Evolutionary conservation across 2,797 vertebrate species (phyloP), one percentile per base, ranked within the genome.

Genomic region (Microchirus variegatus): DNA sequence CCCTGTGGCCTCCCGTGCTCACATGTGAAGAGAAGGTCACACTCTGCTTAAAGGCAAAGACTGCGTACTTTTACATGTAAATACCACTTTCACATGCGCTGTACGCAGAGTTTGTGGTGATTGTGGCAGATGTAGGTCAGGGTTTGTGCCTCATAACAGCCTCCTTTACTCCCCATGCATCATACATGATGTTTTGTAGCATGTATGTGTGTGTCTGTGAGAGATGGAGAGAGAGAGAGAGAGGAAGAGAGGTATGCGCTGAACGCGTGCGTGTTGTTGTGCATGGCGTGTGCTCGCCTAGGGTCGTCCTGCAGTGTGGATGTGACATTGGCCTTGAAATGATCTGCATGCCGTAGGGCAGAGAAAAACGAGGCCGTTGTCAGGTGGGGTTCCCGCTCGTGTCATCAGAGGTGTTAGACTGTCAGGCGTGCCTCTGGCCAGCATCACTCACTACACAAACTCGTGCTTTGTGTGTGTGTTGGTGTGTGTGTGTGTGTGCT

Each of bases 361-460:
- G 68, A 51, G 53, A 72, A 66, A 63, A 75, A 58, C 53, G 66
- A 79, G 68, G 70, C 72, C 54, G 77, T 76, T 86, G 85, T 89
- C 87, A 87, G 88, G 77, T 81, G 77, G 67, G 78, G 50, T 80
- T 85, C 64, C 80, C 74, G 62, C 82, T 81, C 53, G 19, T 88
- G 81, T 84, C 85, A 82, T 83, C 70, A 53, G 67, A 83, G 72
- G 80, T 88, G 87, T 84, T 80, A 82, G 71, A 73, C 67, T 81
- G 77, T 73, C 44, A 68, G 71, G 70, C 61, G 46, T 68, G 77
- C 83, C 79, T 78, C 75, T 74, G 74, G 82, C 75, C 61, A 73
- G 54, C 71, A 76, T 78, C 70, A 73, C 57, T 83, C 77, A 75
- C 35, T 19, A 4, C 70, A 49, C 77, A 64, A 61, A 52, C 61